Evolutionary conservation across 2,113 vertebrate genomes (phyloP), one percentile per base, ranked within the genome.

Genomic region (Stigmatopora nigra): DNA sequence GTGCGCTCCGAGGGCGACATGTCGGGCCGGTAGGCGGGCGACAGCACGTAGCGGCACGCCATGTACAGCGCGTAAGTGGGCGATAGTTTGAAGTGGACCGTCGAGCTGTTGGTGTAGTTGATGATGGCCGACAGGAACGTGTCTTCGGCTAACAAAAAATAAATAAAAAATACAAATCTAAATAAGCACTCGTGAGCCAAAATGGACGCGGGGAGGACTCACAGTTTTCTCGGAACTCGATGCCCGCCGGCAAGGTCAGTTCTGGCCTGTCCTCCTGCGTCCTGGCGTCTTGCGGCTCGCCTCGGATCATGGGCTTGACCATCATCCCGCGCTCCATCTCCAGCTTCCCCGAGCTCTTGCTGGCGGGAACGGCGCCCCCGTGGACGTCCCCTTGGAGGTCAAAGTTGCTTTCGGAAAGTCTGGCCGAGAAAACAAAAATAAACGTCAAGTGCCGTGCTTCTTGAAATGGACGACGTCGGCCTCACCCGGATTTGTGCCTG

Each of bases 61-160:
- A 99, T 96, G 65, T 99, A 99, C 38, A 99, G 80, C 25, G 95
- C 95, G 0, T 98, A 99, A 0, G 96, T 98, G 56, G 96, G 97
- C 0, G 96, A 98, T 44, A 99, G 87, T 62, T 99, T 98, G 84
- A 99, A 99, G 82, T 99, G 97, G 16, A 98, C 96, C 0, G 97
- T 99, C 0, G 95, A 98, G 86, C 97, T 98, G 83, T 99, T 99
- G 35, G 96, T 98, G 80, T 99, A 99, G 84, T 97, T 98, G 87
- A 99, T 98, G 82, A 99, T 93, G 76, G 96, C 96, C 0, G 94
- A 96, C 67, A 99, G 90, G 85, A 99, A 98, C 67, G 96, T 90
- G 84, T 98, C 96, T 87, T 99, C 97, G 68, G 95, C 97, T 99
- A 87, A 13, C 74, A 0, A 12, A 52, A n/a, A 67, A 8, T 49